Conservation (phyloP, 2,888 invertebrate genomes). For the Eupithecia vulgata region DNA sequence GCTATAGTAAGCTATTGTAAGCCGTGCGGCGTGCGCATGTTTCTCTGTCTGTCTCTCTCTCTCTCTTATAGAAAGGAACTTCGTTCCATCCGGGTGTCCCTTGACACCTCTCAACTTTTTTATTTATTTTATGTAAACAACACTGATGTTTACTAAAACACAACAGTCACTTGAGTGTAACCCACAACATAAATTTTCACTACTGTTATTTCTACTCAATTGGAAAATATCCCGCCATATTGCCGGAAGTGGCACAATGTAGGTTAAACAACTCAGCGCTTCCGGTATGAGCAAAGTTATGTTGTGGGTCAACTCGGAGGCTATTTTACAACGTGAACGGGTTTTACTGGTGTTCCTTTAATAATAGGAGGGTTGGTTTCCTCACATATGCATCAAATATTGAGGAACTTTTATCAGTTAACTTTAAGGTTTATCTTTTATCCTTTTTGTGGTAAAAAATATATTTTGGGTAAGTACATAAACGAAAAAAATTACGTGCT, state of each 20-base stretch:
- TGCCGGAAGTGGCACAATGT: constrained; percentile 21
- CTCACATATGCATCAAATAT: not conserved
- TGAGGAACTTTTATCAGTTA: not conserved
- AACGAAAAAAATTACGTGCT: no score
- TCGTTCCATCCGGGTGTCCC: no score
- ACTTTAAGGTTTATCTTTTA: not conserved
- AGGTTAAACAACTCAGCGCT: constrained; percentile 18
- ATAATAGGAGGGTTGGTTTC: not conserved
- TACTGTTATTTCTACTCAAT: constrained; percentile 19
- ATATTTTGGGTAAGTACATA: not conserved
- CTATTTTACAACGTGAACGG: not conserved
- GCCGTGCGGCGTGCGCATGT: no score
- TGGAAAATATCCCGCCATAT: constrained; percentile 28
- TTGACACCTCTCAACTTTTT: no score
- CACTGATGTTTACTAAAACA: no score
- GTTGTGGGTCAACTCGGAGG: not conserved
- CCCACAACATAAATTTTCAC: not conserved
- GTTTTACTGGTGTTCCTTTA: not conserved
- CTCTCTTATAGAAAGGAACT: no score
- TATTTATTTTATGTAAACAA: no score
- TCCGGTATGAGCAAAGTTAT: constrained; percentile 13
- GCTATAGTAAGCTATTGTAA: no score
- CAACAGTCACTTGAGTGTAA: not conserved
- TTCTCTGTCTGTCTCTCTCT: no score
- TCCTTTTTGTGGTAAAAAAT: not conserved